phyloP scores from a whole-genome alignment of 2,113 vertebrate genomes.

The Indicator indicator region DNA sequence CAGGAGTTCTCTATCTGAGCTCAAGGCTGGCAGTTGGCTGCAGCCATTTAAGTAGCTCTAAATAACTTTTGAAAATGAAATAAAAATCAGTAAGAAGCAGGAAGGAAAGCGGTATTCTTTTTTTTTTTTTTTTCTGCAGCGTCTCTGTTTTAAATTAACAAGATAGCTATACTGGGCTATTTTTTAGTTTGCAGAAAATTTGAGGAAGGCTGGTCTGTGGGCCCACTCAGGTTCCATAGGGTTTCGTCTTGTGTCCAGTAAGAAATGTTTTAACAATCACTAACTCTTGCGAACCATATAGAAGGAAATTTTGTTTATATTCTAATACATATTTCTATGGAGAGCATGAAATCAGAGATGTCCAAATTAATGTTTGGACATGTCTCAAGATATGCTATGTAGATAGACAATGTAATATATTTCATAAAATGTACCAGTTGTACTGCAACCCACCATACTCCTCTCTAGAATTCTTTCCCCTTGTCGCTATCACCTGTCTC shows the following conservation, averaged over 20 bases:
- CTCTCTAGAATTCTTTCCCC: not conserved
- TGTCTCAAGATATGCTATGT: not conserved
- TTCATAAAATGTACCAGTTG: not conserved
- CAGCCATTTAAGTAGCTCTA: not conserved
- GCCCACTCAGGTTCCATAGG: not conserved
- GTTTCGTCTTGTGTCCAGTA: not conserved
- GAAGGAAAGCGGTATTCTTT: not conserved
- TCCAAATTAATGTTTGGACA: not conserved
- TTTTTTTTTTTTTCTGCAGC: not conserved
- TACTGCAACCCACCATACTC: not conserved
- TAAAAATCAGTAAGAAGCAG: not conserved
- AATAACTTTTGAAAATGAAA: slow-evolving; percentile 8
- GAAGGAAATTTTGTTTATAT: not conserved
- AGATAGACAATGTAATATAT: not conserved
- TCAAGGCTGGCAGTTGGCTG: not conserved
- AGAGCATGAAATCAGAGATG: not conserved
- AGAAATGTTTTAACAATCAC: not conserved
- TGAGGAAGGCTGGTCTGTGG: not conserved
- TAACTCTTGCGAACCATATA: not conserved
- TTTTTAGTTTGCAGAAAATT: not conserved
- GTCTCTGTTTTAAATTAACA: not conserved
- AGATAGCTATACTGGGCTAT: not conserved
- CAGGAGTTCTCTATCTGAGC: not conserved
- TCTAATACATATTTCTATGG: not conserved
- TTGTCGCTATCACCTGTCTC: not conserved